These are phyloP conservation scores for Amphiprion percula DNA, from an alignment of 2,113 vertebrate species.

Conservation along the genomic window DNA sequence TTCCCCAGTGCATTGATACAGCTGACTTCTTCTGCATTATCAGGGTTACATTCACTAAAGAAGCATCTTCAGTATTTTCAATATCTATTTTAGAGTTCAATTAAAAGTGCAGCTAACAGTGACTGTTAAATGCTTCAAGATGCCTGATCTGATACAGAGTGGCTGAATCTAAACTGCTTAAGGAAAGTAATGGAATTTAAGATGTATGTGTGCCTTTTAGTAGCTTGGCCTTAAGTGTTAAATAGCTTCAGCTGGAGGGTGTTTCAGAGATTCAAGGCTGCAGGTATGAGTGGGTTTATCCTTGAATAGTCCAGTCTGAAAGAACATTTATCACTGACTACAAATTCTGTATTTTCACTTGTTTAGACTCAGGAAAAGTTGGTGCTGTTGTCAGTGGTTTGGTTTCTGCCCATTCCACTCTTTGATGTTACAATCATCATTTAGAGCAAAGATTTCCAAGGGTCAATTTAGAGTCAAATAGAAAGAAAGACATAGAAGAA, in stretches of 20 bases:
- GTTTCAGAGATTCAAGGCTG: conserved; percentile 22
- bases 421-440: not conserved
- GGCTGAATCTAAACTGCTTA: conserved; percentile 15
- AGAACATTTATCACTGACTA: conserved; percentile 55
- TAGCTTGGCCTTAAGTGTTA: conserved; percentile 48
- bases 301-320: conserved; percentile 31
- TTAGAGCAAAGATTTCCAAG: not conserved
- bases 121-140: not conserved
- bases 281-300: conserved; percentile 35
- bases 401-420: not conserved
- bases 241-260: conserved; percentile 35
- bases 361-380: not conserved
- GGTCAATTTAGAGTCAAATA: not conserved
- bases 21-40: not conserved
- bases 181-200: conserved; percentile 37
- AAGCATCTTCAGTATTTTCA: not conserved
- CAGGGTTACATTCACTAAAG: not conserved
- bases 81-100: not conserved
- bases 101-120: not conserved
- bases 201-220: not conserved
- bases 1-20: not conserved
- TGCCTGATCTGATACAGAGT: not conserved
- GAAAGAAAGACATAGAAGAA: not conserved
- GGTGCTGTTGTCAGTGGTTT: not conserved
- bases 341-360: not conserved